Percentiles rank a stretch among this genome's conserved stretches.
Evolutionary conservation across 2,113 vertebrate genomes (phyloP).

Genomic region (Pogonocichla stellata): DNA sequence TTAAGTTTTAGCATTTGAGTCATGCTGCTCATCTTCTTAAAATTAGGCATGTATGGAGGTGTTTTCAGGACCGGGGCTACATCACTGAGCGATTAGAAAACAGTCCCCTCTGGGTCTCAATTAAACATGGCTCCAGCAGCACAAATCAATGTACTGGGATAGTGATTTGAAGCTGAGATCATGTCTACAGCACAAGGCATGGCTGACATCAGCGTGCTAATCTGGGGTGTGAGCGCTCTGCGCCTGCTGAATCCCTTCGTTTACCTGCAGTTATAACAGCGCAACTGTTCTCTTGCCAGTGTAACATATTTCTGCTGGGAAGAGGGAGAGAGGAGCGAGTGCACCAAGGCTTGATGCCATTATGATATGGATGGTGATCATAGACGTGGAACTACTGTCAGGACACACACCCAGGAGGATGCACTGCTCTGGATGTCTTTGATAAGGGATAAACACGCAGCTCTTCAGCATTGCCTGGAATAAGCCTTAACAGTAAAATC

Average conservation of each 20-base stretch:
- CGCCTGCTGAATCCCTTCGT: neutral
- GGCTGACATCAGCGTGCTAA: slow-evolving; percentile 21
- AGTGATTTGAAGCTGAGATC: slow-evolving; percentile 44
- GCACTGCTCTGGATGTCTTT: neutral
- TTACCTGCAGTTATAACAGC: slow-evolving; percentile 5
- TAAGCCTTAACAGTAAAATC: neutral
- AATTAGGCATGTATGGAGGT: slow-evolving; percentile 43
- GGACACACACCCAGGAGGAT: neutral
- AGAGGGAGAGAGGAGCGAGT: neutral
- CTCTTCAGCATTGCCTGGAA: neutral
- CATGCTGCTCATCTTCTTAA: slow-evolving; percentile 31
- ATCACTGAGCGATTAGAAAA: slow-evolving; percentile 47
- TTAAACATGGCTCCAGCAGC: slow-evolving; percentile 51
- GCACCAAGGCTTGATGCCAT: neutral
- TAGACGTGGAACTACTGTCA: neutral
- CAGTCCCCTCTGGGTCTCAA: slow-evolving; percentile 52
- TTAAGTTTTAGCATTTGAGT: slow-evolving; percentile 47
- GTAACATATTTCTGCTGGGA: neutral
- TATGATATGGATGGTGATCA: neutral
- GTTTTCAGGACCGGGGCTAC: slow-evolving; percentile 5
- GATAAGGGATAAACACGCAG: neutral
- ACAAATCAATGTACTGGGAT: slow-evolving; percentile 30
- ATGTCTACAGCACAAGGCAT: slow-evolving; percentile 35
- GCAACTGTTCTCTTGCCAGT: slow-evolving; percentile 19
- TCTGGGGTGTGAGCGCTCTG: neutral